phyloP scores from a whole-genome alignment of 2,888 invertebrate species.

The Phengaris alcon region DNA sequence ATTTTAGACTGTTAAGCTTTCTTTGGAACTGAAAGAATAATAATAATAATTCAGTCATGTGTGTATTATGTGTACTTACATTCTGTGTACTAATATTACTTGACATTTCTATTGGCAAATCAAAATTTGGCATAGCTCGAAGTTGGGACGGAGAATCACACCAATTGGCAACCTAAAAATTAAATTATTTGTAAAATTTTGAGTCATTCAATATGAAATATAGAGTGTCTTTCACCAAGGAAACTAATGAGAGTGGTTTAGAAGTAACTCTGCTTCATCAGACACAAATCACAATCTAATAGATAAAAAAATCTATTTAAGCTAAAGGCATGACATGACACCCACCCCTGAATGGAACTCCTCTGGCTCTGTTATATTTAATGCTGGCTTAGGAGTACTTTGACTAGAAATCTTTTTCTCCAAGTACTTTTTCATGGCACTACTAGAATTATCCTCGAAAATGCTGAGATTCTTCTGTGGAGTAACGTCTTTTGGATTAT shows the following conservation, averaged over 20 bases:
- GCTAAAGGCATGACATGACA: background rate
- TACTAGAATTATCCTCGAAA: conserved; percentile 34
- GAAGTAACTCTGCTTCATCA: background rate
- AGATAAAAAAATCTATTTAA: background rate
- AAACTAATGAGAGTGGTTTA: no score
- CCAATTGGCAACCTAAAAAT: conserved; percentile 56
- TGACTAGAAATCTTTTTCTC: conserved; percentile 45
- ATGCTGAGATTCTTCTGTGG: conserved; percentile 43
- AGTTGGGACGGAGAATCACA: conserved; percentile 80
- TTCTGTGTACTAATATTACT: conserved; percentile 54
- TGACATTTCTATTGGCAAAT: conserved; percentile 77
- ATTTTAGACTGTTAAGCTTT: no score
- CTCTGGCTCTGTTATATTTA: conserved; percentile 48
- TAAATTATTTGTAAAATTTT: background rate
- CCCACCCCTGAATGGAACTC: conserved; percentile 59
- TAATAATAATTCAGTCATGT: background rate
- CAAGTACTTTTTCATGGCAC: conserved; percentile 47
- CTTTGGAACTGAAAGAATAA: no score
- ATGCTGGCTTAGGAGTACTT: conserved; percentile 53
- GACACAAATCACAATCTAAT: background rate
- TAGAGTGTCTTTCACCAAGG: no score
- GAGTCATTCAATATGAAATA: no score
- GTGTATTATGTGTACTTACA: conserved; percentile 47
- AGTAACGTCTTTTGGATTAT: conserved; percentile 41
- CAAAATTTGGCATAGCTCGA: conserved; percentile 73